phyloP scores from a whole-genome alignment of 2,888 invertebrate genomes.

The Sipunculus nudus region DNA sequence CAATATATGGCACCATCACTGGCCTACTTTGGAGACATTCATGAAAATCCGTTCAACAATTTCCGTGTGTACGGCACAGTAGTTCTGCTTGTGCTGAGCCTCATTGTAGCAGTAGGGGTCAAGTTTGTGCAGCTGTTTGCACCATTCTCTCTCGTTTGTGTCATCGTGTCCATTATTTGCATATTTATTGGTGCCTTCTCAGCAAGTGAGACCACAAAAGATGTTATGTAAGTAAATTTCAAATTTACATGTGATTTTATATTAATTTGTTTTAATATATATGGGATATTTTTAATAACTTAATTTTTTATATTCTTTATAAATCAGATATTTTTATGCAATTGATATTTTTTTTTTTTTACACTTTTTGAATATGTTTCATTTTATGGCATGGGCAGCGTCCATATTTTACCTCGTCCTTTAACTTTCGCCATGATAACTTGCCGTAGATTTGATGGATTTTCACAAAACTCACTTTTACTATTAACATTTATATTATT shows the following conservation, averaged over 20 bases:
- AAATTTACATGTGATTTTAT: conserved; percentile 11
- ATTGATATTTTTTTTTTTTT: no score
- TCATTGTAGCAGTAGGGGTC: conserved; percentile 91
- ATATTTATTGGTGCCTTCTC: conserved; percentile 90
- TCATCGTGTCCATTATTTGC: conserved; percentile 90
- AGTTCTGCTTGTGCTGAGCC: conserved; percentile 86
- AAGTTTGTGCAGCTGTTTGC: conserved; percentile 98
- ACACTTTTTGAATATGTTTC: no score
- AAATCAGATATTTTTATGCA: no score
- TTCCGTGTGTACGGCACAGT: conserved; percentile 94
- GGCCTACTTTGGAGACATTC: conserved; percentile 84
- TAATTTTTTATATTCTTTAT: no score
- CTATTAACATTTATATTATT: no score
- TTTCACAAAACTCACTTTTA: no score
- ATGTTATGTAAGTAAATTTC: conserved; percentile 25
- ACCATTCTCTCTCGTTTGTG: conserved; percentile 91
- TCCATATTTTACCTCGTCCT: no score
- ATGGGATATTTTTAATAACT: no score
- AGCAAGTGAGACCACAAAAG: conserved; percentile 30
- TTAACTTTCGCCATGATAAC: no score
- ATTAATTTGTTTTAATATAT: no score
- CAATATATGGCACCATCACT: conserved; percentile 68
- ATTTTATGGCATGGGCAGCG: no score
- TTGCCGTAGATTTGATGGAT: no score
- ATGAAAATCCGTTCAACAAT: conserved; percentile 86